Base-by-base conservation (phyloP, 2,888 invertebrate species). In the Serrognathus titanus region DNA sequence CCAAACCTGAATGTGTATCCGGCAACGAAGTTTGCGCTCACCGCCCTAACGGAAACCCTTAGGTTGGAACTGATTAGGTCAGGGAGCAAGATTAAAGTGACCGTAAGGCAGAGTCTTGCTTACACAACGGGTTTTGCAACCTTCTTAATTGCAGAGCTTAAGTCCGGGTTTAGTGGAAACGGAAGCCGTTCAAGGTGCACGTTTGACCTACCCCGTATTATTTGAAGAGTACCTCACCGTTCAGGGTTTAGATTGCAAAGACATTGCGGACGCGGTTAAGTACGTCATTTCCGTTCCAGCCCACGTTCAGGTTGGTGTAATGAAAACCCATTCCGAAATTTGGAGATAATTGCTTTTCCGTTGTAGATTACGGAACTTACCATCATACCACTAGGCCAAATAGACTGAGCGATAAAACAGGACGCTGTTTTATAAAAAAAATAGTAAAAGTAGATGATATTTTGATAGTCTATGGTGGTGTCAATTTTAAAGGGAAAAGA, bases 151-250 rank as follows among this genome's bases (percentile, higher is more conserved):
- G 4, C 24, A 87, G 87, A 84, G 83, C 65, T 76, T 87, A 45
- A 85, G 83, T 43, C 87, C 87, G 1, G 87, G 86, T 13, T 70
- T 84, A 63, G 85, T 85, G 12, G 78, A 79, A 46, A 85, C 85
- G 0, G 80, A 81, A 56, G 75, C 48, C 47, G 20, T 38, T 8
- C 41, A 51, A 11, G 35, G 45, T 24, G 37, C n/a, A 1, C 5
- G n/a, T 12, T 16, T 16, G 13, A 24, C 35, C 5, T 41, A 50
- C 37, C 7, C 20, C 9, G 11, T 20, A 6, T 11, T 39, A n/a
- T 11, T 53, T 1, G 16, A 16, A 16, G 5, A 38, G 9, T 9
- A 31, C 24, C 24, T 31, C 24, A 31, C 9, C 1, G 8, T 47
- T 16, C 38, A 36, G 24, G 24, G 24, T 31, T 31, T 31, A 7